Percentiles rank a stretch among this genome's conserved stretches.
Evolutionary conservation across 2,888 invertebrate species (phyloP).

Genomic region (Lepidochitona cinerea): DNA sequence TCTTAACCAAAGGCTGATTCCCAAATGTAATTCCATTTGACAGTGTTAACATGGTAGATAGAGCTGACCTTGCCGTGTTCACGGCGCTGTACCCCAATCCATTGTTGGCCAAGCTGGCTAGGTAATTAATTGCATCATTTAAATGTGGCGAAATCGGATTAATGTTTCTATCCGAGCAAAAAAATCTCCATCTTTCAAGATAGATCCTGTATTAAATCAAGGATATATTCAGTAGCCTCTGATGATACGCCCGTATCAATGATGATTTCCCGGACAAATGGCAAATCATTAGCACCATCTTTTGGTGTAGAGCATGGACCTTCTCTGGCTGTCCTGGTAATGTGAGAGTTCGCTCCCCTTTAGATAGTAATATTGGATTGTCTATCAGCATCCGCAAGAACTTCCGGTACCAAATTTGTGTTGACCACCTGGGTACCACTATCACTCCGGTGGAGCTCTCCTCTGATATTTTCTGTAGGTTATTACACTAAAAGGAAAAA

Average conservation of each 20-base stretch:
- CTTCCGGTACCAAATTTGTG: conserved; percentile 19
- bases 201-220: conserved; percentile 26
- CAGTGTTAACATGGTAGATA: neutral
- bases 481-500: conserved; percentile 20
- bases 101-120: conserved; percentile 10
- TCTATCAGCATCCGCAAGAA: conserved; percentile 11
- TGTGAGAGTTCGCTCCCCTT: no score
- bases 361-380: no score
- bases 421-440: conserved; percentile 18
- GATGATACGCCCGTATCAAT: conserved; percentile 4
- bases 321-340: neutral
- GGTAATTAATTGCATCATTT: conserved; percentile 25
- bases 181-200: conserved; percentile 33
- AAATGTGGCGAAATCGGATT: conserved; percentile 25
- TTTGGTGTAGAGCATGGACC: neutral
- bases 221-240: conserved; percentile 16
- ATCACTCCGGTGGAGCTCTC: conserved; percentile 14
- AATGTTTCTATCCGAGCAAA: conserved; percentile 26
- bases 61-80: conserved; percentile 11
- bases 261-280: conserved; percentile 4
- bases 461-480: conserved; percentile 15
- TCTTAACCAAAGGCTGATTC: neutral
- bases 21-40: neutral
- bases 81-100: conserved; percentile 27
- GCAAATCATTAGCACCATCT: conserved; percentile 16